A percentile compares a stretch with the other conserved stretches of the same genome.
Evolutionary conservation across 2,113 vertebrate genomes (phyloP).

Genomic region (Butastur rufipennis): DNA sequence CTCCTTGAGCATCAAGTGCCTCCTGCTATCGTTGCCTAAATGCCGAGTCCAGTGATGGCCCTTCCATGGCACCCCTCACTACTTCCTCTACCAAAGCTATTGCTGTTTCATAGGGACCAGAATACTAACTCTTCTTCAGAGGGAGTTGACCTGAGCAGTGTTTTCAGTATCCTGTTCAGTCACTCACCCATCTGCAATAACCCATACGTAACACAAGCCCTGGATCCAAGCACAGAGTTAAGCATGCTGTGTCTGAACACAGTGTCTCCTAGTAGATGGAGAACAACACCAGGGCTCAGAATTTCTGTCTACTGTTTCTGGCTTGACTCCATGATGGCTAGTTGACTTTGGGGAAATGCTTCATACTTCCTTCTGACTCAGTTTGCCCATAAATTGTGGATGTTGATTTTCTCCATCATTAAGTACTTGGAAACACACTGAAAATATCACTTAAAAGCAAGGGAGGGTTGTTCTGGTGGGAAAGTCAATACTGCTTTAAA

Average conservation of each 20-base stretch:
- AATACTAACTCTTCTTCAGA: not conserved
- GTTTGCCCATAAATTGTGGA: not conserved
- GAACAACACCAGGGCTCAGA: not conserved
- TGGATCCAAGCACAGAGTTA: not conserved
- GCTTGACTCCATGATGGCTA: not conserved
- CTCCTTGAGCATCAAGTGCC: not conserved
- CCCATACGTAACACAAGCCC: not conserved
- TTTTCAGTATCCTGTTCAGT: not conserved
- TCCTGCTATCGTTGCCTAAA: not conserved
- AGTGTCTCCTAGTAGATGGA: not conserved
- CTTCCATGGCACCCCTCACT: not conserved
- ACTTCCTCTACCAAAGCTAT: not conserved
- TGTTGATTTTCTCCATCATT: not conserved
- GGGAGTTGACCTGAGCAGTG: not conserved
- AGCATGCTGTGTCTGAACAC: not conserved
- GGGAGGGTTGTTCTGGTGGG: not conserved
- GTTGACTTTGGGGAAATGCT: not conserved
- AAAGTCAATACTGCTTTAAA: not conserved
- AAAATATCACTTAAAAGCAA: not conserved
- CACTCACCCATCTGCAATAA: not conserved
- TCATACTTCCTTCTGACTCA: not conserved
- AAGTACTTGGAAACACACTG: not conserved
- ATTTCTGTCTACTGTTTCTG: not conserved
- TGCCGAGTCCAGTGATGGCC: not conserved
- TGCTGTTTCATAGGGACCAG: not conserved